Percentiles rank a stretch among this genome's conserved stretches.
These are phyloP conservation scores for Corythoichthys intestinalis DNA, from an alignment of 2,113 vertebrate species.

Conservation along the genomic window DNA sequence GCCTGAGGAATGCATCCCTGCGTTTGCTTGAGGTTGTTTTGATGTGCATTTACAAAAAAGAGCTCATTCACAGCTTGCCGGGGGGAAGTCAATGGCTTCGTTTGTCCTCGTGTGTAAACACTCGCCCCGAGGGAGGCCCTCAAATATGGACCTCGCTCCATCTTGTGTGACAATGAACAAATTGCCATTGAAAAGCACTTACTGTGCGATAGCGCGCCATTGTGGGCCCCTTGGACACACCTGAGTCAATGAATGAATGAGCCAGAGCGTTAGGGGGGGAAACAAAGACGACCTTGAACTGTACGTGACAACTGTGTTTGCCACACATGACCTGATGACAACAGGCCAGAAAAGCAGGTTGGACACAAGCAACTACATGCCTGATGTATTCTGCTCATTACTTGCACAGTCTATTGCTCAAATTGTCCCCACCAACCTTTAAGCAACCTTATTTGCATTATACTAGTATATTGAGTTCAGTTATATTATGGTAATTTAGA, in stretches of 20 bases:
- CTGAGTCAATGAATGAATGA: conserved; percentile 62
- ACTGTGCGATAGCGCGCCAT: conserved; percentile 59
- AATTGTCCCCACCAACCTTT: no score
- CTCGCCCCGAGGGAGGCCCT: conserved; percentile 60
- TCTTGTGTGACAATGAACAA: conserved; percentile 71
- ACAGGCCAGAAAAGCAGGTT: background rate
- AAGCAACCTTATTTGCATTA: no score
- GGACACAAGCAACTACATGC: background rate
- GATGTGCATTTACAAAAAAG: conserved; percentile 73
- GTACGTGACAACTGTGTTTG: conserved; percentile 29
- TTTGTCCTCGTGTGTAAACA: conserved; percentile 75
- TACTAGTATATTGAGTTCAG: no score
- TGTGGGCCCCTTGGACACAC: conserved; percentile 55
- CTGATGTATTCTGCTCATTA: conserved; percentile 19
- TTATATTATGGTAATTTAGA: no score
- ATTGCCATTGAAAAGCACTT: conserved; percentile 69
- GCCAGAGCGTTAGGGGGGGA: conserved; percentile 4
- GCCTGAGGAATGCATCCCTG: conserved; percentile 69
- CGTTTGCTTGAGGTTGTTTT: conserved; percentile 74
- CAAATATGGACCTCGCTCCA: conserved; percentile 70
- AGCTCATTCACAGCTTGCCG: conserved; percentile 70
- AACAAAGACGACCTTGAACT: conserved; percentile 46
- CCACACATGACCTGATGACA: background rate
- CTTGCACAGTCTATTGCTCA: background rate
- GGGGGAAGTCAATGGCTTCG: conserved; percentile 65